Evolutionary conservation across 2,113 vertebrate genomes (phyloP), one percentile per base, ranked within the genome.

Genomic region (Nyctibius bracteatus): DNA sequence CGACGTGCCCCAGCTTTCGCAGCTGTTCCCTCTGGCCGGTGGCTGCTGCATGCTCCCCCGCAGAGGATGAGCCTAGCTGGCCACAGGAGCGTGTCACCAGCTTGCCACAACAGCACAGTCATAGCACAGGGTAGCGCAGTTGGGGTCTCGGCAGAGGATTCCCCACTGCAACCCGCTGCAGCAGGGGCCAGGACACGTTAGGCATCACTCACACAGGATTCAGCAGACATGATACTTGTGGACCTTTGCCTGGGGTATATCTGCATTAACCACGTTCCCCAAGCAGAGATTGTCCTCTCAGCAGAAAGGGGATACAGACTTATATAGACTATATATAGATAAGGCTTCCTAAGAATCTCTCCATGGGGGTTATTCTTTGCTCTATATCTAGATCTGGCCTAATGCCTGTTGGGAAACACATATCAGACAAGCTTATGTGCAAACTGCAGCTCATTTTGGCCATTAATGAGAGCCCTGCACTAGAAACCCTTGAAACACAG

Each of bases 331-430:
- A 96, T 96, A 92, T 96, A 97, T 97, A 97, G 96, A 91, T 57
- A 81, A 96, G 78, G 86, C 91, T 97, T 96, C 93, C 94, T 81
- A 95, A 92, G 94, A 97, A 96, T 97, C 91, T 96, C 93, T 68
- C 3, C 1, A 59, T 20, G 52, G 77, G 39, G 19, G 47, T 81
- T 82, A 58, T 79, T 92, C 77, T 94, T 77, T 72, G 81, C 57
- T 92, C 91, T 87, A 12, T 81, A 92, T 91, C 95, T 39, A 92
- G 89, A 78, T 41, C 89, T 94, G 91, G 93, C 89, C 31, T 37
- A 7, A 12, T 23, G 93, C 89, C 95, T 81, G 39, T 11, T 52
- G 70, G 70, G 77, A 94, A 91, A 81, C 39, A 63, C 21, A 0
- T 24, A 63, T 23, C 80, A 47, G 81, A 74, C 51, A 43, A 72